Conservation (phyloP, 2,113 vertebrate species). For the Oncorhynchus tshawytscha region DNA sequence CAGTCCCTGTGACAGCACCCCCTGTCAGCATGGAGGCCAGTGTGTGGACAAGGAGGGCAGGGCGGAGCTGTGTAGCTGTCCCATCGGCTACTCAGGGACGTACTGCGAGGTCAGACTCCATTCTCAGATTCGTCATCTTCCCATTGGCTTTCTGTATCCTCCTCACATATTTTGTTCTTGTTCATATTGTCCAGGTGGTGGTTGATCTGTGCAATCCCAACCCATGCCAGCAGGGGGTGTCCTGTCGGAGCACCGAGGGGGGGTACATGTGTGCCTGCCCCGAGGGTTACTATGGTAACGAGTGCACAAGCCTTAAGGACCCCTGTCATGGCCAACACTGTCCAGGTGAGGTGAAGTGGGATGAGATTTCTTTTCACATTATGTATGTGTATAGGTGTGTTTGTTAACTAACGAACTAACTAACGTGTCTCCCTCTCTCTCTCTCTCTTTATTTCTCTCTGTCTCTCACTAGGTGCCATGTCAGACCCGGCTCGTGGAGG, state of each 20-base stretch:
- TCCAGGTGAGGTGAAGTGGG: constrained; percentile 57
- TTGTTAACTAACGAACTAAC: neutral
- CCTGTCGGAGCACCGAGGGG: constrained; percentile 64
- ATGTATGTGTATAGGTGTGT: neutral
- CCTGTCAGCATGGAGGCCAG: constrained; percentile 91
- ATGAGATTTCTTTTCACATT: too few species aligned
- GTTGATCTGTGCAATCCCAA: constrained; percentile 72
- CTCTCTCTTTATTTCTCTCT: neutral
- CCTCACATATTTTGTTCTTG: neutral
- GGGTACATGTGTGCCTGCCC: constrained; percentile 70
- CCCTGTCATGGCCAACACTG: constrained; percentile 72
- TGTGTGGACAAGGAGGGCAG: constrained; percentile 84
- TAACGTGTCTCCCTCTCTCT: neutral
- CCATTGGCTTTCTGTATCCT: neutral
- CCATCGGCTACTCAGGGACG: constrained; percentile 86
- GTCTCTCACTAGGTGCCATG: constrained; percentile 50
- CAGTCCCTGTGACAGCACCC: constrained; percentile 86
- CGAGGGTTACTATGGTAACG: constrained; percentile 67
- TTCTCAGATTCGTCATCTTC: neutral
- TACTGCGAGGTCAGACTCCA: constrained; percentile 88
- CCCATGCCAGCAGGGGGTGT: constrained; percentile 68
- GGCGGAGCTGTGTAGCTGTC: constrained; percentile 85
- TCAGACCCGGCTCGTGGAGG: constrained; percentile 47
- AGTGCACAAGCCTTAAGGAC: constrained; percentile 66
- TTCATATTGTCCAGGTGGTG: constrained; percentile 41